These are phyloP conservation scores for Amphiura filiformis DNA, from an alignment of 35 echinoderm and acorn worm species.

Conservation along the genomic window DNA sequence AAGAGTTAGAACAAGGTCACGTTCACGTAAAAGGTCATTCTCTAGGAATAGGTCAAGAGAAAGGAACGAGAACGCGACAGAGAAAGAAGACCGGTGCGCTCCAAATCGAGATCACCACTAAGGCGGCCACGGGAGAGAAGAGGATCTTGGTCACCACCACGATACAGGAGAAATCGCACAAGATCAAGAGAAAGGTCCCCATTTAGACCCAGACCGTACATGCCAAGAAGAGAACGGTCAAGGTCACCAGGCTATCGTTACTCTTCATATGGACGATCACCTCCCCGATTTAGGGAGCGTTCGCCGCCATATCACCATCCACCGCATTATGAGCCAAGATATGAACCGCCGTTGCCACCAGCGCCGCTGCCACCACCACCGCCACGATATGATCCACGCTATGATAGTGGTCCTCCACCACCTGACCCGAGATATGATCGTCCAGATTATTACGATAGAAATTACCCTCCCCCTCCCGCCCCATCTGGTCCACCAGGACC, in stretches of 20 bases:
- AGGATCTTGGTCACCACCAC: constrained; percentile 25
- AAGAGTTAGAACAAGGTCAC: neutral
- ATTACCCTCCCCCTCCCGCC: neutral
- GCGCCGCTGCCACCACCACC: neutral
- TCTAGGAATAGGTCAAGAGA: constrained; percentile 7
- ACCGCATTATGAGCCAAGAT: constrained; percentile 38
- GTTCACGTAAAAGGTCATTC: constrained; percentile 29
- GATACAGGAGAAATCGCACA: neutral
- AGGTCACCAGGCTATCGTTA: constrained; percentile 1
- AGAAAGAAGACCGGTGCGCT: neutral
- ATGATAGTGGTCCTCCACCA: neutral
- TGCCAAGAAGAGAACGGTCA: constrained; percentile 2
- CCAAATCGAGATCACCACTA: constrained; percentile 41
- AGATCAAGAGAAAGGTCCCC: constrained; percentile 8
- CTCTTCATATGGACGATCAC: neutral
- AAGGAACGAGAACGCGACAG: constrained; percentile 14
- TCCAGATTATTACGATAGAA: constrained; percentile 23
- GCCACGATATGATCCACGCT: neutral
- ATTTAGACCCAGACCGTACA: constrained; percentile 14
- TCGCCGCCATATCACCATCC: neutral
- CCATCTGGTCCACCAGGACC: neutral
- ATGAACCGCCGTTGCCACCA: constrained; percentile 9
- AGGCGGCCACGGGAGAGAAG: constrained; percentile 26
- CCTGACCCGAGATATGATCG: constrained; percentile 27
- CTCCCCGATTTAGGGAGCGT: neutral